Conservation (phyloP, 2,113 vertebrate genomes). For the Ictidomys tridecemlineatus region DNA sequence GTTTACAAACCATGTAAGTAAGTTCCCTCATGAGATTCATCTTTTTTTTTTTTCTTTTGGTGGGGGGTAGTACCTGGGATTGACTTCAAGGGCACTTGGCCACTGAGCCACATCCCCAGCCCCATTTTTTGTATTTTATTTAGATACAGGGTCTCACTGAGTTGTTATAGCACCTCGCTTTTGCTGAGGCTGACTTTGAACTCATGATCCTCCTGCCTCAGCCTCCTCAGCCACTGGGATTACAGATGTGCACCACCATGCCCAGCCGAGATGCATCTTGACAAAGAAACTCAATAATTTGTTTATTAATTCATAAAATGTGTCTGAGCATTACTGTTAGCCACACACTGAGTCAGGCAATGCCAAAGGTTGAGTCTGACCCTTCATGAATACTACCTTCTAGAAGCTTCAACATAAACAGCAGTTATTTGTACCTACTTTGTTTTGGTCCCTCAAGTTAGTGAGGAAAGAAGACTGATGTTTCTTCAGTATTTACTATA, state of each 20-base stretch:
- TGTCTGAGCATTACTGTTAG: conserved; percentile 20
- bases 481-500: background rate
- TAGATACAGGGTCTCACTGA: too few relatives aligned
- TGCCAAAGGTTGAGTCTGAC: background rate
- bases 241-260: too few relatives aligned
- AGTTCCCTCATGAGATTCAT: background rate
- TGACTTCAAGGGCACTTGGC: too few relatives aligned
- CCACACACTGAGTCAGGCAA: background rate
- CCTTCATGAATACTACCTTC: background rate
- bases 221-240: too few relatives aligned
- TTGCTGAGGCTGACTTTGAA: too few relatives aligned
- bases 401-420: background rate
- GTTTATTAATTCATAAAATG: conserved; percentile 41
- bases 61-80: too few relatives aligned
- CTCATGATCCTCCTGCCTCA: too few relatives aligned
- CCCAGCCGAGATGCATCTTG: background rate
- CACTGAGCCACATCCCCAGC: too few relatives aligned
- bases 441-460: background rate
- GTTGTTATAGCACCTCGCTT: too few relatives aligned
- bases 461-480: background rate
- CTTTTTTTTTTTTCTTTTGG: background rate
- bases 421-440: background rate
- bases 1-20: background rate
- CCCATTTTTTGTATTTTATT: too few relatives aligned
- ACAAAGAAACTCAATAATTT: conserved; percentile 1